These are phyloP conservation scores for Mesaphorura yosii DNA, from an alignment of 1,140 invertebrate species.

Conservation along the genomic window DNA sequence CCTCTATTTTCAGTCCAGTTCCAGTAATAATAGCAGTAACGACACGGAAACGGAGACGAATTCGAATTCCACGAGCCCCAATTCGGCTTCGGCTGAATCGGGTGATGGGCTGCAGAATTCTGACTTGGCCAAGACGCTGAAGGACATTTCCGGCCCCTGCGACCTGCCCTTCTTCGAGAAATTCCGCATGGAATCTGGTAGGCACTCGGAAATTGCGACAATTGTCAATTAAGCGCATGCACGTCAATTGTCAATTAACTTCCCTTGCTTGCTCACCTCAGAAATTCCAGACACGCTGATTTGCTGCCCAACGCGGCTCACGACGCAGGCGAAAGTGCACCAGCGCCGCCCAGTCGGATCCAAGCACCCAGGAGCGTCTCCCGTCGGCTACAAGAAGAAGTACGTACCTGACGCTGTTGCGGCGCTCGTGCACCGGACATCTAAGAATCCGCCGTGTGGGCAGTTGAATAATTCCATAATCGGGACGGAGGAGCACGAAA, in stretches of 20 bases:
- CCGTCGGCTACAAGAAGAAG: neutral
- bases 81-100: no score
- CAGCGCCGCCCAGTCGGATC: neutral
- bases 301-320: constrained; percentile 1
- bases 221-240: no score
- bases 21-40: no score
- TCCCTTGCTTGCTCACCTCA: neutral
- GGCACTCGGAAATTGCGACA: no score
- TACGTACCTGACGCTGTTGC: constrained; percentile 3
- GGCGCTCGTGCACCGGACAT: neutral
- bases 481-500: neutral
- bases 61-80: no score
- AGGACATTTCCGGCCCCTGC: constrained; percentile 3
- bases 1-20: constrained; percentile 8
- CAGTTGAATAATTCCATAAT: neutral
- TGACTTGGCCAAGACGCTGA: constrained; percentile 1
- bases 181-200: constrained; percentile 1
- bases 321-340: neutral
- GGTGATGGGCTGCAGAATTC: neutral
- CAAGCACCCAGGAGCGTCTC: neutral
- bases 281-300: constrained; percentile 5
- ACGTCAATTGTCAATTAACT: neutral
- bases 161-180: constrained; percentile 1
- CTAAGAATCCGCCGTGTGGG: neutral
- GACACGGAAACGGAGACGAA: no score